phyloP scores from a whole-genome alignment of 2,797 vertebrate species.

The Carduelis carduelis region DNA sequence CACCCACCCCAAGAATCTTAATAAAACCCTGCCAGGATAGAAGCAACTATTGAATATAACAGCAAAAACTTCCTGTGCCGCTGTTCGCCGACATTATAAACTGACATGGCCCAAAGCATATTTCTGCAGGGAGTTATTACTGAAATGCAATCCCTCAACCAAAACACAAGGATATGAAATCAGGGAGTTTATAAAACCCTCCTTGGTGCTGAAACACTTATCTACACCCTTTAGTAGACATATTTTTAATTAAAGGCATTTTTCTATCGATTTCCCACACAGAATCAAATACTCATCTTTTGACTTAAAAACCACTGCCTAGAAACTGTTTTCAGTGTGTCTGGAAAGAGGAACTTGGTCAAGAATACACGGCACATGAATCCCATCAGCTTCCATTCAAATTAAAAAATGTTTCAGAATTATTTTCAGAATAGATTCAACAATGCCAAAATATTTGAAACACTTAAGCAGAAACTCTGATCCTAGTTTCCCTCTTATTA shows the following conservation, averaged over 20 bases:
- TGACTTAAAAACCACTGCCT: not conserved
- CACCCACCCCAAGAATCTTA: not conserved
- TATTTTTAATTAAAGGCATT: not conserved
- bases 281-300: not conserved
- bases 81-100: not conserved
- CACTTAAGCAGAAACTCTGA: not conserved
- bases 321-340: not conserved
- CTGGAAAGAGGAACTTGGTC: not conserved
- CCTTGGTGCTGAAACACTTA: not conserved
- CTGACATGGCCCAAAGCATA: not conserved
- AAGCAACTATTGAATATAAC: not conserved
- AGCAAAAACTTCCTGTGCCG: accelerated
- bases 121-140: not conserved
- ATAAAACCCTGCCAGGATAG: not conserved
- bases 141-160: not conserved
- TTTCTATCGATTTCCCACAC: not conserved
- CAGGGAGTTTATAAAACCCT: not conserved
- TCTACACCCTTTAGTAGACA: not conserved
- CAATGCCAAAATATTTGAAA: not conserved
- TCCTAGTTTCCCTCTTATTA: not conserved
- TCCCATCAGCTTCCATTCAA: not conserved
- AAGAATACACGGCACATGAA: not conserved
- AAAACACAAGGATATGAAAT: not conserved
- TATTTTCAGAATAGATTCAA: not conserved
- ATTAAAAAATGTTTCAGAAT: not conserved